These are phyloP conservation scores for Salvator merianae DNA, from an alignment of 2,113 vertebrate species.

Conservation along the genomic window DNA sequence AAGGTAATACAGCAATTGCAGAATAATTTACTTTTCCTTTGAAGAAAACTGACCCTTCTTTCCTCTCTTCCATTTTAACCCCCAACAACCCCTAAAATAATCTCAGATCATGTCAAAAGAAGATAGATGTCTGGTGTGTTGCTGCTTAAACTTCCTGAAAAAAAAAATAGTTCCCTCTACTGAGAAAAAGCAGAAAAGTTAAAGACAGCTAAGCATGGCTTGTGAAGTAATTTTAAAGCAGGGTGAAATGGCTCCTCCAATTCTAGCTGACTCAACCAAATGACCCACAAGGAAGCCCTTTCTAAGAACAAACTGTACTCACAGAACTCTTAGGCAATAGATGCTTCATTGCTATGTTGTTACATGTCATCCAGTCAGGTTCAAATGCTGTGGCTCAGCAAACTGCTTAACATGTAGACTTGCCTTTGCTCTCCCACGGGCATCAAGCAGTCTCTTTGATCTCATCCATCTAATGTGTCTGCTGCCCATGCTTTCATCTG, in stretches of 20 bases:
- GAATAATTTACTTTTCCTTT: conserved; percentile 32
- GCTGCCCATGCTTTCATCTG: no score
- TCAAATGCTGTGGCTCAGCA: no score
- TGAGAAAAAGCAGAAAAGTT: conserved; percentile 63
- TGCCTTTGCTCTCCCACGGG: no score
- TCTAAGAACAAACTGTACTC: background rate
- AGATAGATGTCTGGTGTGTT: conserved; percentile 47
- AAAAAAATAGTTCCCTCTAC: conserved; percentile 38
- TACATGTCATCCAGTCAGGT: no score
- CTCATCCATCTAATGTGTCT: no score
- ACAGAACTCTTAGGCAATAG: background rate
- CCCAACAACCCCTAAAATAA: conserved; percentile 9
- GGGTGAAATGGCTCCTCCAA: conserved; percentile 51
- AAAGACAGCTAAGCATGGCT: conserved; percentile 51
- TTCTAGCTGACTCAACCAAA: background rate
- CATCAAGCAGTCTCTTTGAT: no score
- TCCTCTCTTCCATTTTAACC: background rate
- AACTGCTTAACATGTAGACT: no score
- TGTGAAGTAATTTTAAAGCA: conserved; percentile 64
- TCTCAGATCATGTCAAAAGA: conserved; percentile 58
- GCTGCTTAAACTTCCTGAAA: conserved; percentile 51
- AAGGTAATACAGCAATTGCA: conserved; percentile 54
- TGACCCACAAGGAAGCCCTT: background rate
- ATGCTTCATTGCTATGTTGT: background rate
- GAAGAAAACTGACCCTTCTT: background rate